These are phyloP conservation scores for Macquaria ambigua DNA, from an alignment of 2,113 vertebrate genomes.

Conservation along the genomic window DNA sequence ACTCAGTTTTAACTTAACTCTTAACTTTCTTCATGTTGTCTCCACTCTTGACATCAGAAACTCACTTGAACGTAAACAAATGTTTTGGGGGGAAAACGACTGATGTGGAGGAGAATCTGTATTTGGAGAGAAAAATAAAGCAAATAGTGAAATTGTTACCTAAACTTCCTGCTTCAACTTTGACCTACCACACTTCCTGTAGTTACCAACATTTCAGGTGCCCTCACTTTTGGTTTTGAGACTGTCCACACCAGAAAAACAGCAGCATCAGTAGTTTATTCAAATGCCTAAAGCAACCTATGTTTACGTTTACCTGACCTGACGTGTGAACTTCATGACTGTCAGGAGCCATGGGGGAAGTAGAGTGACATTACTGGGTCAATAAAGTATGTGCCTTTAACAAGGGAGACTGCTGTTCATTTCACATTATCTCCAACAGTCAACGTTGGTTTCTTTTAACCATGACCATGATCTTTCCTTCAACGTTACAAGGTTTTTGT, in stretches of 20 bases:
- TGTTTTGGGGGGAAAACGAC: no score
- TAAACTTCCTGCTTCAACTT: no score
- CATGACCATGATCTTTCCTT: not conserved
- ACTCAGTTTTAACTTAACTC: no score
- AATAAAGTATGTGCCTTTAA: not conserved
- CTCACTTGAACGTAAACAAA: no score
- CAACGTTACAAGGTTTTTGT: not conserved
- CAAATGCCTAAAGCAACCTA: not conserved
- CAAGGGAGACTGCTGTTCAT: not conserved
- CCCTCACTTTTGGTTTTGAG: no score
- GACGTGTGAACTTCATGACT: not conserved
- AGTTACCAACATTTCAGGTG: no score
- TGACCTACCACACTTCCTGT: no score
- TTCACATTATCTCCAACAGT: not conserved
- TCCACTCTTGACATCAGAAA: no score
- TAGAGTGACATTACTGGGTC: not conserved
- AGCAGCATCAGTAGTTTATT: not conserved
- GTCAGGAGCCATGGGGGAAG: not conserved
- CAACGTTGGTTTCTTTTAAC: not conserved
- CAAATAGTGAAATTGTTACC: no score
- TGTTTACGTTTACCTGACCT: not conserved
- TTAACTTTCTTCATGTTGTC: no score
- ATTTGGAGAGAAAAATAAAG: no score
- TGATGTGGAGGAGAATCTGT: no score
- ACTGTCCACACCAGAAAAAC: not conserved